Evolutionary conservation across 1,140 invertebrate species (phyloP).

Genomic region (Trinorchestia longiramus): DNA sequence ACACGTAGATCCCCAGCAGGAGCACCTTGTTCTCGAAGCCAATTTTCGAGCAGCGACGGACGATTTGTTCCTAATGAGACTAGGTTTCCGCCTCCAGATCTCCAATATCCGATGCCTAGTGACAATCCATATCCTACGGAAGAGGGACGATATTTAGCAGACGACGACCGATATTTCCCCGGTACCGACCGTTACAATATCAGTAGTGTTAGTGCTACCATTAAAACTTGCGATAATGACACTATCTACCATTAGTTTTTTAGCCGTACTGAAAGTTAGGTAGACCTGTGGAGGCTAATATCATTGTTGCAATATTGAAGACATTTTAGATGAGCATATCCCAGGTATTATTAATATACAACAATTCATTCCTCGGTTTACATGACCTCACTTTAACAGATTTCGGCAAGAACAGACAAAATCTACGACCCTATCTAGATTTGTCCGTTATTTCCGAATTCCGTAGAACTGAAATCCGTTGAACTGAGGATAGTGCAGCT

Average conservation of each 20-base stretch:
- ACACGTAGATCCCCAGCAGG: neutral
- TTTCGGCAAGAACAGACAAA: no score
- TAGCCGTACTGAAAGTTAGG: neutral
- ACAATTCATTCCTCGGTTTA: no score
- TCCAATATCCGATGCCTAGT: neutral
- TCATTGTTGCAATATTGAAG: no score
- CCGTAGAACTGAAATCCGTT: no score
- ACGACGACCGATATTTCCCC: neutral
- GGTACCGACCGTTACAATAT: slow-evolving; percentile 10
- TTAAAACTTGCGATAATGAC: neutral
- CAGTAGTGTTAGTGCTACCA: neutral
- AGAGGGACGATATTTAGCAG: neutral
- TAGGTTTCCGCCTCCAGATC: neutral
- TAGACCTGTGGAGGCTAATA: no score
- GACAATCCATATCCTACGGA: slow-evolving; percentile 15
- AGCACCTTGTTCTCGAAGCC: neutral
- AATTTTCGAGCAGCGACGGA: slow-evolving; percentile 6
- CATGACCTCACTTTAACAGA: no score
- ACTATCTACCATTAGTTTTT: slow-evolving; percentile 12
- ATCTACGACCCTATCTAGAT: no score
- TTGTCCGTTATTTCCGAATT: no score
- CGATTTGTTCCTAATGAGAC: slow-evolving; percentile 35
- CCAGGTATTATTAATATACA: no score
- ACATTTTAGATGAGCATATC: no score
- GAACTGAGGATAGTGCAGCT: no score